These are phyloP conservation scores for Cephalopachus bancanus DNA, from an alignment of 2,797 vertebrate genomes.

Conservation along the genomic window DNA sequence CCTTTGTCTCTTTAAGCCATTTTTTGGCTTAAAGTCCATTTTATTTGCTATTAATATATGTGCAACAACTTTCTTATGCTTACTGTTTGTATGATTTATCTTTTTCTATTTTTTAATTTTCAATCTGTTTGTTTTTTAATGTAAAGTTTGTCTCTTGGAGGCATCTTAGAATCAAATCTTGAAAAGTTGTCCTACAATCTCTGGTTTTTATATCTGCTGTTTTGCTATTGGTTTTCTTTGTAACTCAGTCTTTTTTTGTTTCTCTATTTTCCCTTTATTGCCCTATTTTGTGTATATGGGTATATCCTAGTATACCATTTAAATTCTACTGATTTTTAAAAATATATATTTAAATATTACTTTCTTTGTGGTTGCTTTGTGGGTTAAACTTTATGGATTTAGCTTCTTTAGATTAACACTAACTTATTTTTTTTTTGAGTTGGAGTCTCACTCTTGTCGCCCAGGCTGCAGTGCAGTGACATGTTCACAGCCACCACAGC, in stretches of 20 bases:
- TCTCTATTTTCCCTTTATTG: neutral
- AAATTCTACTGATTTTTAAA: neutral
- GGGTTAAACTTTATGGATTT: constrained; percentile 2
- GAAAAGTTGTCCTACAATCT: neutral
- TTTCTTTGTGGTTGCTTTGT: neutral
- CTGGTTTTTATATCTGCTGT: neutral
- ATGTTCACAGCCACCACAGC: too few relatives aligned
- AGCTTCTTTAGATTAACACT: constrained; percentile 11
- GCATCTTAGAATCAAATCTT: neutral
- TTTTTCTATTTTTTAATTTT: constrained; percentile 9
- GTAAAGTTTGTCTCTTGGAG: neutral
- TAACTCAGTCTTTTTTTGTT: neutral
- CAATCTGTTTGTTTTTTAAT: neutral
- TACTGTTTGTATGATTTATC: neutral
- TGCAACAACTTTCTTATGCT: neutral
- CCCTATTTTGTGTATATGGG: neutral
- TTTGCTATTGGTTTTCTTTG: neutral
- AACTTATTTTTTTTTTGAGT: neutral
- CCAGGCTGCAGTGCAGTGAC: too few relatives aligned
- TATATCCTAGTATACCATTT: neutral
- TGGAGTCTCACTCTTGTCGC: too few relatives aligned
- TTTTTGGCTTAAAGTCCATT: neutral
- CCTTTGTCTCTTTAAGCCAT: neutral
- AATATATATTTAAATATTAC: constrained; percentile 7
- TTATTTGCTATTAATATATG: neutral